Base-by-base conservation (phyloP, 2,888 invertebrate species). In the Calliphora vomitoria region DNA sequence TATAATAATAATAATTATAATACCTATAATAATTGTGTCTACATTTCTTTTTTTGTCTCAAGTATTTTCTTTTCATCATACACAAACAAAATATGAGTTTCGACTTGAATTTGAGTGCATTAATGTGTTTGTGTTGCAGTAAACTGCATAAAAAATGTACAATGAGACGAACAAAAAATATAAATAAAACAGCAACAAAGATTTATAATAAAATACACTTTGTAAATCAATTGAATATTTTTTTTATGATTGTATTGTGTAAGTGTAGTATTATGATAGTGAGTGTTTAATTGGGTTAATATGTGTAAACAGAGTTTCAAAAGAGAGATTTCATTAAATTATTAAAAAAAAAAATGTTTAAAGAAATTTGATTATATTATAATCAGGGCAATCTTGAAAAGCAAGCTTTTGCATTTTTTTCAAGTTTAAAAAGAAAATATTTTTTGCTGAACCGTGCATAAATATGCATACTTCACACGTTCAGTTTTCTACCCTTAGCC, bases 61-160 rank as follows among this genome's bases (percentile, higher is more conserved):
- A 38, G 35, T 82, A 44, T 47, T 68, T 50, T 68, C n/a, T 31
- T 58, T 62, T 41, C n/a, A 13, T 53, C 44, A 79, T 50, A 71
- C 20, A 81, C 31, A 31, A 13, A 64, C 18, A 31, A 64, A 55
- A 44, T 62, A 50, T 25, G n/a, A 18, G 10, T 55, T 41, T n/a
- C n/a, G n/a, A n/a, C n/a, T n/a, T 62, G n/a, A 6, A 47, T 53
- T 8, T 53, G n/a, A 15, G 50, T 53, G 8, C 5, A n/a, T 53
- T 8, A 8, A 10, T 76, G 47, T 50, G 0, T 18, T 41, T 72
- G 50, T 20, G 18, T 81, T 62, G 64, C 81, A 81, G 71, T 68
- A 72, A 72, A 78, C 72, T 82, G 82, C 72, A 68, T 68, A 66
- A 72, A 71, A 82, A 66, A 47, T 74, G 55, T 31, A 82, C 74